These are phyloP conservation scores for Orbicella faveolata DNA, from an alignment of 64 coral and sea anemone species.

Conservation along the genomic window DNA sequence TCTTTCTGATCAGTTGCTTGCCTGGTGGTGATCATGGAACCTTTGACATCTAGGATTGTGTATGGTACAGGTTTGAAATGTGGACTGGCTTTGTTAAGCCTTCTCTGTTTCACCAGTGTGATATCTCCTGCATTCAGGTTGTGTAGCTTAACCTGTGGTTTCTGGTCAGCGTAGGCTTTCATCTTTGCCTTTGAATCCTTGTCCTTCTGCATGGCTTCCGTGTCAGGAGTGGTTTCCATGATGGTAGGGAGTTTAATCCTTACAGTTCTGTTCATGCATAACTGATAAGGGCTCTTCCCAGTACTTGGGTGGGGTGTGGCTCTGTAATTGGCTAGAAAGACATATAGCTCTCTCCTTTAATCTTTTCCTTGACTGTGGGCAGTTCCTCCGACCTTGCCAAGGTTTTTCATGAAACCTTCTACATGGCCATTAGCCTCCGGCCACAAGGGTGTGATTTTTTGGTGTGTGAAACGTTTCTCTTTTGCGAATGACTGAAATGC, in stretches of 20 bases:
- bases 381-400: conserved; percentile 18
- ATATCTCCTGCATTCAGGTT: not conserved
- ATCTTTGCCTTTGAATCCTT: not conserved
- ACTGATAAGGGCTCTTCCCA: not conserved
- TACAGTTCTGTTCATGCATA: conserved; percentile 3
- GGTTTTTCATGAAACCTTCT: not conserved
- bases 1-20: not conserved
- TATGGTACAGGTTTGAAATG: too few species aligned
- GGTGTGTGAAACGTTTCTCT: conserved; percentile 47
- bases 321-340: not conserved
- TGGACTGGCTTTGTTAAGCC: not conserved
- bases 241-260: not conserved
- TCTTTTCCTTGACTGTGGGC: conserved; percentile 11
- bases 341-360: conserved; percentile 6
- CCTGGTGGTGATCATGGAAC: not conserved
- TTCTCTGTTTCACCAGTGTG: not conserved
- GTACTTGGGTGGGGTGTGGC: not conserved
- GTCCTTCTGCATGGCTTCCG: not conserved
- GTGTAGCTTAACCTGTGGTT: not conserved
- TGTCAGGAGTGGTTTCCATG: not conserved
- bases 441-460: conserved; percentile 38
- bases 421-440: conserved; percentile 13
- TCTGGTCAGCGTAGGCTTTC: not conserved
- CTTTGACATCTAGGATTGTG: not conserved
- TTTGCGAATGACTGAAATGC: not conserved